Conservation (phyloP, 2,797 vertebrate genomes). For the Microctenopoma lineatum region DNA sequence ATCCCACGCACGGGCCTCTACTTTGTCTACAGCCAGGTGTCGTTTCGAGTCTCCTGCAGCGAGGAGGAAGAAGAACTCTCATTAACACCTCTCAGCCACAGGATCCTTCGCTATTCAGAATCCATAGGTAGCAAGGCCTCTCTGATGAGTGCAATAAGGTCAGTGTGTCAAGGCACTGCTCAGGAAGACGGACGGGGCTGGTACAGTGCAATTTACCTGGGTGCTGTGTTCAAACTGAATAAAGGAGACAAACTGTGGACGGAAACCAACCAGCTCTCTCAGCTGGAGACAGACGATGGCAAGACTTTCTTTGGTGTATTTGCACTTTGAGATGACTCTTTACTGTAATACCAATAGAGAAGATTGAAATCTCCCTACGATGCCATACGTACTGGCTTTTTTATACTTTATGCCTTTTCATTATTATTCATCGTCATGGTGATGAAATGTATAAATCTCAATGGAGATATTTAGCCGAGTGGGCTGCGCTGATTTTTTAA, state of each 20-base stretch:
- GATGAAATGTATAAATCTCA: conserved; percentile 64
- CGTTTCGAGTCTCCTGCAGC: conserved; percentile 73
- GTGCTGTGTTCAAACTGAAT: conserved; percentile 78
- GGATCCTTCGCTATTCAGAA: conserved; percentile 66
- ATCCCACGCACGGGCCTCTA: conserved; percentile 76
- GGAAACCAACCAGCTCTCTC: conserved; percentile 52
- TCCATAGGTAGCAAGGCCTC: conserved; percentile 36
- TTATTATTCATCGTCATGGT: conserved; percentile 68
- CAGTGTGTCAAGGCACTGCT: conserved; percentile 63
- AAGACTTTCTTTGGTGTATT: conserved; percentile 84
- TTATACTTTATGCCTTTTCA: conserved; percentile 19
- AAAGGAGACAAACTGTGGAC: conserved; percentile 77
- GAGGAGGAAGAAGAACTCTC: accelerated
- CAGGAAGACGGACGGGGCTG: conserved; percentile 42
- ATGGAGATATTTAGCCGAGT: conserved; percentile 64
- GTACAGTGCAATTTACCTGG: conserved; percentile 82
- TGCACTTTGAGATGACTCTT: conserved; percentile 66
- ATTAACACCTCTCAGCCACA: conserved; percentile 70
- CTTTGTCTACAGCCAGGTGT: conserved; percentile 86
- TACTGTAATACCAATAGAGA: neutral
- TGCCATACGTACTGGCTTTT: neutral
- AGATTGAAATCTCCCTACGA: conserved; percentile 4
- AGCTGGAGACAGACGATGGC: conserved; percentile 69
- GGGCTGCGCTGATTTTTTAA: conserved; percentile 3
- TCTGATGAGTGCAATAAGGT: conserved; percentile 75